These are phyloP conservation scores for Erithacus rubecula DNA, from an alignment of 2,797 vertebrate species.

Conservation along the genomic window DNA sequence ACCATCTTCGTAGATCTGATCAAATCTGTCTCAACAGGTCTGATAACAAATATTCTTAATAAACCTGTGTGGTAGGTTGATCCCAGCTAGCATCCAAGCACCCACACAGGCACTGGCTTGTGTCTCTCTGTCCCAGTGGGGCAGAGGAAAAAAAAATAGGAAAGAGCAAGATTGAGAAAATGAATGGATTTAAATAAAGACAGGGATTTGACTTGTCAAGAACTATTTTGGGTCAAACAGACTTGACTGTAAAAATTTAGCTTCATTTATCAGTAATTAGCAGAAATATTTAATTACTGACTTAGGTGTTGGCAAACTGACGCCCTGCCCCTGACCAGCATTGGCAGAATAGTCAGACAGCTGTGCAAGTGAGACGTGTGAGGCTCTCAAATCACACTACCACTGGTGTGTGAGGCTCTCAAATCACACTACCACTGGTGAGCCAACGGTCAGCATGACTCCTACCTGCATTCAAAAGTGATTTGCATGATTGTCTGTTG, in stretches of 20 bases:
- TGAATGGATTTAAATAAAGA: not conserved
- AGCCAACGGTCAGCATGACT: not conserved
- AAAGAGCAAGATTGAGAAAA: not conserved
- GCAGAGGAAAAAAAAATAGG: not conserved
- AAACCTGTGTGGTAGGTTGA: not conserved
- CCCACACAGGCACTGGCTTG: not conserved
- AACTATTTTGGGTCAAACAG: not conserved
- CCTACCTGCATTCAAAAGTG: not conserved
- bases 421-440: not conserved
- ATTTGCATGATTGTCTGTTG: not conserved
- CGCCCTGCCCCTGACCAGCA: not conserved
- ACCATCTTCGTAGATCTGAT: fast-evolving
- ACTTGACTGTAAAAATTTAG: not conserved
- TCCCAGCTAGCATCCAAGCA: not conserved
- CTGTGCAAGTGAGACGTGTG: not conserved
- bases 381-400: no score
- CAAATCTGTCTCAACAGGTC: not conserved
- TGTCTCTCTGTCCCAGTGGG: not conserved
- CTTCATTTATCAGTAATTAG: not conserved
- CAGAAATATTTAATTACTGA: not conserved
- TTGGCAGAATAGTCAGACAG: fast-evolving
- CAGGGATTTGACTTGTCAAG: not conserved
- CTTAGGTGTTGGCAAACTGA: not conserved
- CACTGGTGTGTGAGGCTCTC: not conserved
- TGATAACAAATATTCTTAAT: not conserved